Evolutionary conservation across 1,140 invertebrate species (phyloP).

Genomic region (Apis laboriosa): DNA sequence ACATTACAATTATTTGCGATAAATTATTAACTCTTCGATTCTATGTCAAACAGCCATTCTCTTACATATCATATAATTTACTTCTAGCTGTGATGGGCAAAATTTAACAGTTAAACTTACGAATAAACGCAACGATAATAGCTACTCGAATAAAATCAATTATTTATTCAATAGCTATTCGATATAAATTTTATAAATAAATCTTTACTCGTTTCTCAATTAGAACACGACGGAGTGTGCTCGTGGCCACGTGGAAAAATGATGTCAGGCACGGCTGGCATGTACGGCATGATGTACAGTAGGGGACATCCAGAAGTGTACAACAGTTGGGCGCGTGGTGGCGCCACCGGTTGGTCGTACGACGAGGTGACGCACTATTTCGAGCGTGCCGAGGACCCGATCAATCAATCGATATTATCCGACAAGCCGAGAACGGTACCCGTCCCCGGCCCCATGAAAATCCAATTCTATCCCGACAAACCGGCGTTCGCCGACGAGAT

Average conservation of each 20-base stretch:
- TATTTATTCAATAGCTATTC: no score
- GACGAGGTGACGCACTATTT: slow-evolving; percentile 86
- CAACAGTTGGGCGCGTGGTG: slow-evolving; percentile 87
- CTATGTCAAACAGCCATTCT: no score
- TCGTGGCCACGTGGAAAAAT: slow-evolving; percentile 89
- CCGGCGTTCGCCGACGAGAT: slow-evolving; percentile 83
- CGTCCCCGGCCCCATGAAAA: slow-evolving; percentile 74
- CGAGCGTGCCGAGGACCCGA: slow-evolving; percentile 77
- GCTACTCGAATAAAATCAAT: no score
- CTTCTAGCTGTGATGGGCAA: no score
- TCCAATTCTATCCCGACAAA: slow-evolving; percentile 81
- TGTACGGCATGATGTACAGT: slow-evolving; percentile 91
- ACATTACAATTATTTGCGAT: no score
- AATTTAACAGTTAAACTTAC: no score
- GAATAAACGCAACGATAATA: no score
- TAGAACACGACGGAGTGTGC: slow-evolving; percentile 83
- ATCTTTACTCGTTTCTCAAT: not conserved
- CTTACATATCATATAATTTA: no score
- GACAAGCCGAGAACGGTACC: slow-evolving; percentile 55
- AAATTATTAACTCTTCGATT: no score
- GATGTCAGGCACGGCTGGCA: slow-evolving; percentile 85
- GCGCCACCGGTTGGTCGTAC: slow-evolving; percentile 94
- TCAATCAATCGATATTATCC: slow-evolving; percentile 65
- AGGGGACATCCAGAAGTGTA: slow-evolving; percentile 88
- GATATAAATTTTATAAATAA: no score